These are phyloP conservation scores for Rhyzopertha dominica DNA, from an alignment of 1,140 invertebrate genomes.

Conservation along the genomic window DNA sequence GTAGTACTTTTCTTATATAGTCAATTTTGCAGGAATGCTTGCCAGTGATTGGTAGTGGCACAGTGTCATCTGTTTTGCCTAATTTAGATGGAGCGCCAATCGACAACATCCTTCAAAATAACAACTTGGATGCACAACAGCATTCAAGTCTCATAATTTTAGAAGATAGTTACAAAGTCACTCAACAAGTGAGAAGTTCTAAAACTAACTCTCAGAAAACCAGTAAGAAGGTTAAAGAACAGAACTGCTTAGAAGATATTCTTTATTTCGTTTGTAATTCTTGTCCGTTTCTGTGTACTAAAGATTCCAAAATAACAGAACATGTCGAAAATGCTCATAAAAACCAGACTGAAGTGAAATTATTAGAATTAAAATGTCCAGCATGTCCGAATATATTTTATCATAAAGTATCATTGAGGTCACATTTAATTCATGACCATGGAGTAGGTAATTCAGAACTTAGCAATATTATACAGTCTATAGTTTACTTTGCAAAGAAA, in stretches of 20 bases:
- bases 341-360: constrained; percentile 31
- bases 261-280: constrained; percentile 39
- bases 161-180: too few relatives aligned
- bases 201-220: not conserved
- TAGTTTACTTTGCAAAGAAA: constrained; percentile 34
- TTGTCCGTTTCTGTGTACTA: constrained; percentile 40
- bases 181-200: too few relatives aligned
- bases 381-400: constrained; percentile 50
- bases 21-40: constrained; percentile 38
- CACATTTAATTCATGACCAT: constrained; percentile 49
- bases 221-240: constrained; percentile 4
- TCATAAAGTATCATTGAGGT: constrained; percentile 43
- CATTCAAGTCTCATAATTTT: too few relatives aligned
- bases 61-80: constrained; percentile 38
- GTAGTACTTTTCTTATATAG: too few relatives aligned
- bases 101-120: too few relatives aligned
- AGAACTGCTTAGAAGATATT: constrained; percentile 31
- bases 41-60: constrained; percentile 36
- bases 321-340: constrained; percentile 38
- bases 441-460: constrained; percentile 43
- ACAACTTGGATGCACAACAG: too few relatives aligned
- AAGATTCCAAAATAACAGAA: constrained; percentile 36
- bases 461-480: constrained; percentile 29
- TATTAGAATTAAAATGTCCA: constrained; percentile 37
- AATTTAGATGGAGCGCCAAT: too few relatives aligned